Percentiles rank a stretch among this genome's conserved stretches.
Evolutionary conservation across 53 echinoderm and acorn worm species (phyloP).

Genomic region (Paelopatides confundens): DNA sequence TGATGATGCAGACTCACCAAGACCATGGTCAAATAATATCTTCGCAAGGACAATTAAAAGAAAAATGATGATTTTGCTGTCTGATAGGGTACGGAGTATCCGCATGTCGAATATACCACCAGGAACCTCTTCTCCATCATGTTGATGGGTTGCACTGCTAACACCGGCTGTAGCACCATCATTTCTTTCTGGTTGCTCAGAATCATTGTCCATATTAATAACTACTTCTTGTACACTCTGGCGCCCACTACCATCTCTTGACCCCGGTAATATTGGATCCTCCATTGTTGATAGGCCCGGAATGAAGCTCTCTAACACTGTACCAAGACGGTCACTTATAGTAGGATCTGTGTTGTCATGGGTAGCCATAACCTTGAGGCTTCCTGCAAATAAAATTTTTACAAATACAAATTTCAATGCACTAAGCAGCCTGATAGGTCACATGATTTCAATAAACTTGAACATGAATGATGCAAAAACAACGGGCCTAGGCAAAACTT

Average conservation of each 20-base stretch:
- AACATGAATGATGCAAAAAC: too few species aligned
- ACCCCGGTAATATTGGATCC: conserved; percentile 50
- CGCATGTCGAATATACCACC: conserved; percentile 44
- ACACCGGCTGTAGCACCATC: conserved; percentile 2
- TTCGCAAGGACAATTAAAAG: conserved; percentile 77
- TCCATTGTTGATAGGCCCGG: conserved; percentile 91
- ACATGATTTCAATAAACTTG: too few species aligned
- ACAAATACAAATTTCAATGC: neutral
- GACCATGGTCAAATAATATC: conserved; percentile 82
- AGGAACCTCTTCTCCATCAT: neutral
- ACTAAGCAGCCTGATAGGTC: too few species aligned
- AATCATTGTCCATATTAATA: conserved; percentile 73
- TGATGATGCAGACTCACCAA: conserved; percentile 88
- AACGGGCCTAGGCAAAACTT: too few species aligned
- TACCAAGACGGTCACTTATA: conserved; percentile 62
- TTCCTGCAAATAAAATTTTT: neutral
- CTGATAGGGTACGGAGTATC: conserved; percentile 55
- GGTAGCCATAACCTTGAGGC: neutral
- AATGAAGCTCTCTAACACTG: conserved; percentile 77
- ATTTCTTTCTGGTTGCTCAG: neutral
- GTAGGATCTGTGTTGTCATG: neutral
- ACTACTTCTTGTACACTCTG: conserved; percentile 63
- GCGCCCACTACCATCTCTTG: conserved; percentile 13
- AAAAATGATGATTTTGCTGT: conserved; percentile 78
- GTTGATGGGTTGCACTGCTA: neutral